These are phyloP conservation scores for Zele albiditarsus DNA, from an alignment of 2,888 invertebrate genomes.

Conservation along the genomic window DNA sequence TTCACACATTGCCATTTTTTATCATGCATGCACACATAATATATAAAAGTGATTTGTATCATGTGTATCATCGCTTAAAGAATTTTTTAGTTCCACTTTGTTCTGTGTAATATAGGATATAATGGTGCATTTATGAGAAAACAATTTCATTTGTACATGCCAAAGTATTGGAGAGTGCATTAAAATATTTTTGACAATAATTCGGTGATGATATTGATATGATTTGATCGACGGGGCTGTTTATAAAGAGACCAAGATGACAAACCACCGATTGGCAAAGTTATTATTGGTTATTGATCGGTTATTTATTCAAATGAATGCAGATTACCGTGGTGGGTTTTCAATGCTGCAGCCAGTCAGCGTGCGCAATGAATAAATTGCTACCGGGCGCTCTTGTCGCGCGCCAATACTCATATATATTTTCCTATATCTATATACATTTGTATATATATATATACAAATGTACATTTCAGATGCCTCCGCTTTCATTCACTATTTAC, in stretches of 20 bases:
- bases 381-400: constrained; percentile 66
- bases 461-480: neutral
- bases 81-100: neutral
- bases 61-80: neutral
- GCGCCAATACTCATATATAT: constrained; percentile 45
- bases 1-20: constrained; percentile 47
- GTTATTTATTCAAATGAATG: constrained; percentile 73
- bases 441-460: constrained; percentile 19
- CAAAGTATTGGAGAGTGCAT: neutral
- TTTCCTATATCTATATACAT: constrained; percentile 9
- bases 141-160: neutral
- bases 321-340: constrained; percentile 71
- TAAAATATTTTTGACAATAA: neutral
- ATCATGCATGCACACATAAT: neutral
- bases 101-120: neutral
- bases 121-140: neutral
- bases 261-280: constrained; percentile 69
- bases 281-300: constrained; percentile 73
- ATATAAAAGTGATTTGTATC: neutral
- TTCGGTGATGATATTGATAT: neutral
- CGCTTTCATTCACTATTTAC: constrained; percentile 25
- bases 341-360: constrained; percentile 70
- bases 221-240: constrained; percentile 49
- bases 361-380: constrained; percentile 72
- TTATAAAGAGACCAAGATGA: constrained; percentile 67